A percentile compares a stretch with the other conserved stretches of the same genome.
These are phyloP conservation scores for Zygothrica quintamaculata DNA, from an alignment of 2,888 invertebrate species.

Conservation along the genomic window DNA sequence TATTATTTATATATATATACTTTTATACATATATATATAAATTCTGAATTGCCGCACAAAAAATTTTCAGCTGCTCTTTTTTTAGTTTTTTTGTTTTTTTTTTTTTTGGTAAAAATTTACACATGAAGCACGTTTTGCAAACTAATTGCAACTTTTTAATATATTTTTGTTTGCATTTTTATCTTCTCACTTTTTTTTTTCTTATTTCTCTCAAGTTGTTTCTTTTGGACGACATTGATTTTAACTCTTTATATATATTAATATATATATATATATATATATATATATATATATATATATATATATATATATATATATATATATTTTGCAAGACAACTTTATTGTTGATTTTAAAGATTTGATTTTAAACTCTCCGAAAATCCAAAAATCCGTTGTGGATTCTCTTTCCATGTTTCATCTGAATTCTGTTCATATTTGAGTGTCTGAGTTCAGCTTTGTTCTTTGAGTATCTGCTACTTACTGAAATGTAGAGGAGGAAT, in stretches of 20 bases:
- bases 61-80: conserved; percentile 61
- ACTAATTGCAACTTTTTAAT: conserved; percentile 72
- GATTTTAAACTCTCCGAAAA: conserved; percentile 70
- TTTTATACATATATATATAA: conserved; percentile 62
- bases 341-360: conserved; percentile 61
- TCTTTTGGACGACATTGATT: conserved; percentile 83
- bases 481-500: conserved; percentile 59
- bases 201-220: conserved; percentile 60
- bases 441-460: conserved; percentile 53
- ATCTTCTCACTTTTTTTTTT: conserved; percentile 38
- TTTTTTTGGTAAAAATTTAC: conserved; percentile 75
- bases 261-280: conserved; percentile 54
- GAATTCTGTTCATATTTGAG: conserved; percentile 54
- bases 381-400: conserved; percentile 3
- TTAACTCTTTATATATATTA: conserved; percentile 58
- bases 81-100: conserved; percentile 20
- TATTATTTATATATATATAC: conserved; percentile 26
- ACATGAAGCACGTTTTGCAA: conserved; percentile 75
- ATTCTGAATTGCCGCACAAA: conserved; percentile 77
- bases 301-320: conserved; percentile 26
- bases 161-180: conserved; percentile 48
- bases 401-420: conserved; percentile 28
- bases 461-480: conserved; percentile 73
- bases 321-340: conserved; percentile 43
- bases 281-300: conserved; percentile 56